Conservation (phyloP, 2,888 invertebrate species). For the Campoplex capitator region DNA sequence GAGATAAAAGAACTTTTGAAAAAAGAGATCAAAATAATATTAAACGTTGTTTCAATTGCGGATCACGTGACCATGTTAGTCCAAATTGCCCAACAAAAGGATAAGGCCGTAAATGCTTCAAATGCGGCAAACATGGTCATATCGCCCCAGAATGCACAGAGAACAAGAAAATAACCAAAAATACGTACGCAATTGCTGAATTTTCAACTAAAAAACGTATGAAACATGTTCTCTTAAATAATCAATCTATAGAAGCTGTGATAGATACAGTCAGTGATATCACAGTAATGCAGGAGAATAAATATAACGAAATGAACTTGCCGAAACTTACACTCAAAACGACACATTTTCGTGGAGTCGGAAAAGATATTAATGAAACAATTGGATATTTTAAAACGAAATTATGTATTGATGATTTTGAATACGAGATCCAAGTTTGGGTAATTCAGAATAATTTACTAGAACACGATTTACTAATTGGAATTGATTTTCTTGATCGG, state of each 20-base stretch:
- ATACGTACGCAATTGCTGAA: neutral
- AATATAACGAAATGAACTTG: slow-evolving; percentile 51
- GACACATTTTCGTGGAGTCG: slow-evolving; percentile 48
- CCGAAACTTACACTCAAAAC: slow-evolving; percentile 28
- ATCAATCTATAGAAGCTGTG: neutral
- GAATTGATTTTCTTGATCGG: neutral
- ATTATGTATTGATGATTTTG: neutral
- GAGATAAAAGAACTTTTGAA: neutral
- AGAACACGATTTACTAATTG: slow-evolving; percentile 16
- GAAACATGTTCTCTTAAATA: neutral
- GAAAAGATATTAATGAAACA: slow-evolving; percentile 22
- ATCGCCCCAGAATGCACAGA: slow-evolving; percentile 25
- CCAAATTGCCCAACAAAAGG: slow-evolving; percentile 34
- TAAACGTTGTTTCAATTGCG: slow-evolving; percentile 26
- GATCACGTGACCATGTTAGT: slow-evolving; percentile 37
- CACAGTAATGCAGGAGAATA: slow-evolving; percentile 54
- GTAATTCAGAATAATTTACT: slow-evolving; percentile 13
- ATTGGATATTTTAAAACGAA: slow-evolving; percentile 42
- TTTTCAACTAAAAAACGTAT: neutral
- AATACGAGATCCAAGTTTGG: slow-evolving; percentile 3
- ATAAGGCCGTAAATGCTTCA: slow-evolving; percentile 50
- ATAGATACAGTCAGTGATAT: slow-evolving; percentile 61
- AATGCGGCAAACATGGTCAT: slow-evolving; percentile 50
- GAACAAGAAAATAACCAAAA: slow-evolving; percentile 16
- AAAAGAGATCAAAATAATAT: neutral